Conservation (phyloP, 2,113 vertebrate species). For the Illadopsis cleaveri region DNA sequence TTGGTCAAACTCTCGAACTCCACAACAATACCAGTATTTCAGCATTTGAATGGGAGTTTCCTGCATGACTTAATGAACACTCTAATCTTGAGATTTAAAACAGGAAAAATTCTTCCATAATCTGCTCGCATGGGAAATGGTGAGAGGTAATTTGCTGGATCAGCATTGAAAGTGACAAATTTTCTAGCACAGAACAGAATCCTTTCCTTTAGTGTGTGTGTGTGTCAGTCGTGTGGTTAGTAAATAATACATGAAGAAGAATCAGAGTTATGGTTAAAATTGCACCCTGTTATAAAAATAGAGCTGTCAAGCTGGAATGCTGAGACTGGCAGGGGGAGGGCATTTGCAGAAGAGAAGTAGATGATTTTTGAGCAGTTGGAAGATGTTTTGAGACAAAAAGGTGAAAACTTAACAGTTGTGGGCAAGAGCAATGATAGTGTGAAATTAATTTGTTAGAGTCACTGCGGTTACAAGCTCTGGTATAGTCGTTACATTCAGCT, state of each 20-base stretch:
- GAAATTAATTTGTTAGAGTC: constrained; percentile 31
- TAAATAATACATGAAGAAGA: constrained; percentile 28
- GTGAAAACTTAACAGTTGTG: not conserved
- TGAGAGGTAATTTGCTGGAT: not conserved
- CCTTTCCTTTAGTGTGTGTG: not conserved
- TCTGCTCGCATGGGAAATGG: not conserved
- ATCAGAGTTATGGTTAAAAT: not conserved
- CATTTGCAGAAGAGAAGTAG: not conserved
- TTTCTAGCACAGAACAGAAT: not conserved
- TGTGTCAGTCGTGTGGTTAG: not conserved
- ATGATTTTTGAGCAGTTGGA: not conserved
- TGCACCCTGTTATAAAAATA: constrained; percentile 7
- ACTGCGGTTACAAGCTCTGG: not conserved
- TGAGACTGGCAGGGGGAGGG: not conserved
- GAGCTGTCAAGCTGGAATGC: not conserved
- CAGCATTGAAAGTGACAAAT: not conserved
- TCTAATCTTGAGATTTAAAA: not conserved
- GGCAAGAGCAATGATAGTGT: not conserved
- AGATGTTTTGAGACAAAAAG: not conserved
- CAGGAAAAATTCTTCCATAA: not conserved
- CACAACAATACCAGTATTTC: not conserved
- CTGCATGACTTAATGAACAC: not conserved
- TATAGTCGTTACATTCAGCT: not conserved
- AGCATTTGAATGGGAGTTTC: not conserved
- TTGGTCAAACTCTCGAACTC: not conserved